Conservation (phyloP, 53 echinoderm and acorn worm genomes). For the Henricia sp. region DNA sequence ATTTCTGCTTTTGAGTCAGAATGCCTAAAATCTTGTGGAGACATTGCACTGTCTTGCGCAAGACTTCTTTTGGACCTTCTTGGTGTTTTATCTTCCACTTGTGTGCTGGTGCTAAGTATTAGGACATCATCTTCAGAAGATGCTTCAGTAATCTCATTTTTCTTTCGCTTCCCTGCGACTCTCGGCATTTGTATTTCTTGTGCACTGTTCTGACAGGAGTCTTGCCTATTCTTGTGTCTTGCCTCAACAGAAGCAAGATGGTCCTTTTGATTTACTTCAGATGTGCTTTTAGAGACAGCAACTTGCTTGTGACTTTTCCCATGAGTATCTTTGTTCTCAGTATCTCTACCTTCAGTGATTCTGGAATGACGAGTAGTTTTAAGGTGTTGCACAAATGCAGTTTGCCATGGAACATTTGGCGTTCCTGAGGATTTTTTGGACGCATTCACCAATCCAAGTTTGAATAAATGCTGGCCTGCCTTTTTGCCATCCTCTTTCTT, state of each 20-base stretch:
- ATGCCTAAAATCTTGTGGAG: background rate
- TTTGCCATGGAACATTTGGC: background rate
- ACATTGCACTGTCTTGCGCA: background rate
- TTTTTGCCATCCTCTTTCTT: background rate
- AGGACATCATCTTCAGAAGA: background rate
- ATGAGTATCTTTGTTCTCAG: background rate
- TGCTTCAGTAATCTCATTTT: background rate
- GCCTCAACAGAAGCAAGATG: background rate
- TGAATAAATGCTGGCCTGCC: background rate
- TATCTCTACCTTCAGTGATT: background rate
- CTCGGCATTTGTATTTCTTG: background rate
- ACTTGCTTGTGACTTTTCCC: background rate
- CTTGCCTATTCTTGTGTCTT: constrained; percentile 2
- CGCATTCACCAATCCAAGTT: constrained; percentile 17
- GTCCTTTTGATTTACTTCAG: background rate
- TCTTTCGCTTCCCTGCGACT: background rate
- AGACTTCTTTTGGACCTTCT: constrained; percentile 40
- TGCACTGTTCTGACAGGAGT: background rate
- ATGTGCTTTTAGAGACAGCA: background rate
- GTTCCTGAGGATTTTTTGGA: background rate
- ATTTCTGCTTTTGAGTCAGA: background rate
- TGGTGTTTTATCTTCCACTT: background rate
- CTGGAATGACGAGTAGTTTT: background rate
- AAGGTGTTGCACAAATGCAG: background rate
- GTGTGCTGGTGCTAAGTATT: background rate